Percentiles rank a stretch among this genome's conserved stretches.
Evolutionary conservation across 2,797 vertebrate genomes (phyloP).

Genomic region (Sebastes nivosus): DNA sequence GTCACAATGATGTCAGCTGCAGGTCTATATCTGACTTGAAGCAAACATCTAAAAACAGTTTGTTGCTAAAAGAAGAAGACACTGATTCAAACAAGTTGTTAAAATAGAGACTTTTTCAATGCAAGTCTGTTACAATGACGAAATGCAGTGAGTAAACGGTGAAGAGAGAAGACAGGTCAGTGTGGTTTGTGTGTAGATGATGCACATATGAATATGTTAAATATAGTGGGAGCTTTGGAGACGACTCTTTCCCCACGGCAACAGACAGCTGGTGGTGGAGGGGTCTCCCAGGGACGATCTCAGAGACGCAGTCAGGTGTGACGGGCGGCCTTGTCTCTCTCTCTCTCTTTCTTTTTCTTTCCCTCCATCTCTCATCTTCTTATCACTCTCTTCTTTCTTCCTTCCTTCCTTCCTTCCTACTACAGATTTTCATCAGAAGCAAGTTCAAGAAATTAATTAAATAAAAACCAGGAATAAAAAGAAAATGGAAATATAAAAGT

Average conservation of each 20-base stretch:
- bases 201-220: not conserved
- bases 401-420: not conserved
- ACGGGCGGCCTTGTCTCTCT: not conserved
- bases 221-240: not conserved
- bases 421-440: not conserved
- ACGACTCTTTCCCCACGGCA: conserved; percentile 5
- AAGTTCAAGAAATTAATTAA: not conserved
- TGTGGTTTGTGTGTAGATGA: not conserved
- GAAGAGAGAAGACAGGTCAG: not conserved
- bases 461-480: not conserved
- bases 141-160: not conserved
- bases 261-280: conserved; percentile 72
- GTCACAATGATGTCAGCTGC: no score
- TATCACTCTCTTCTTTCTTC: not conserved
- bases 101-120: not conserved
- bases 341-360: not conserved
- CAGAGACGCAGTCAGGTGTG: conserved; percentile 18
- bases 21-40: no score
- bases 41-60: no score
- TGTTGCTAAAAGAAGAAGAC: no score
- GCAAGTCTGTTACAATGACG: not conserved
- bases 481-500: not conserved
- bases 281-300: conserved; percentile 52
- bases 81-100: not conserved
- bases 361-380: not conserved